phyloP scores from a whole-genome alignment of 2,888 invertebrate genomes.

The Lottia scabra region DNA sequence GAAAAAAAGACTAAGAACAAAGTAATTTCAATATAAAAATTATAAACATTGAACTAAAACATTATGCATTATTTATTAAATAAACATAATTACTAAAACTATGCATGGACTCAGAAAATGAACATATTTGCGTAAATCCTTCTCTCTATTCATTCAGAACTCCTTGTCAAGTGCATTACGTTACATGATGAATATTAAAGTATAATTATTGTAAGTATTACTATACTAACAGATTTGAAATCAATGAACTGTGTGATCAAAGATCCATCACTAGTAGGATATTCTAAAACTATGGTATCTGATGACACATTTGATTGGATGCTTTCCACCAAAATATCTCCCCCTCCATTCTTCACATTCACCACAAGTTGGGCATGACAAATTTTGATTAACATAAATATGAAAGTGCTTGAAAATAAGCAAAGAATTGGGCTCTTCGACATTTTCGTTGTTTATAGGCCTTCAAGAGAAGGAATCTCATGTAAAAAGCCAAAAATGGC shows the following conservation, averaged over 20 bases:
- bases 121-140: too few relatives aligned
- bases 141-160: too few relatives aligned
- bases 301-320: constrained; percentile 91
- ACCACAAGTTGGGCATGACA: constrained; percentile 56
- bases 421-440: not conserved
- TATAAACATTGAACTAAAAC: too few relatives aligned
- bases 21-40: too few relatives aligned
- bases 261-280: constrained; percentile 91
- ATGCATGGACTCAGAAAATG: too few relatives aligned
- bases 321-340: constrained; percentile 92
- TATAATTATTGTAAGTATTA: not conserved
- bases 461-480: not conserved
- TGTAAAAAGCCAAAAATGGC: not conserved
- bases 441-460: not conserved
- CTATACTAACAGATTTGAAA: constrained; percentile 86
- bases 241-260: constrained; percentile 92
- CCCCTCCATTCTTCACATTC: constrained; percentile 78
- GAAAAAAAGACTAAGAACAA: too few relatives aligned
- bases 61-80: too few relatives aligned
- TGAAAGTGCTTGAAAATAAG: not conserved
- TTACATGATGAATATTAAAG: not conserved
- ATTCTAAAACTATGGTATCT: constrained; percentile 89
- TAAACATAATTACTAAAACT: too few relatives aligned
- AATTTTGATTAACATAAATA: not conserved
- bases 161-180: too few relatives aligned